Evolutionary conservation across 2,797 vertebrate genomes (phyloP), one percentile per base, ranked within the genome.

Genomic region (Pitangus sulphuratus): DNA sequence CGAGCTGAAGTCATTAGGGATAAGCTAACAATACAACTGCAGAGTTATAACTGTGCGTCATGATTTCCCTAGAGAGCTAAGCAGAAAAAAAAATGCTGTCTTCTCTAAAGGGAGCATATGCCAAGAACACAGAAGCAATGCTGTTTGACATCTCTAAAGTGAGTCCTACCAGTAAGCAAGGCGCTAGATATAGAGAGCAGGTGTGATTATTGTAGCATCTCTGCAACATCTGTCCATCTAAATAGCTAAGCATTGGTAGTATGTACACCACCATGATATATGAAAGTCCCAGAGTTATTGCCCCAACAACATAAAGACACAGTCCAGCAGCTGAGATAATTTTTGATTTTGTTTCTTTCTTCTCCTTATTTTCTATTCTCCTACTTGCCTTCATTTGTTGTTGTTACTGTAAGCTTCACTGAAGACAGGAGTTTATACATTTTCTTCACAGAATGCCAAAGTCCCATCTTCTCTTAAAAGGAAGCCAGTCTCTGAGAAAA

Each of bases 1-100:
- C 3, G 0, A 76, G 56, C 48, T 57, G 64, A 37, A 56, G 78
- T 44, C 26, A 11, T 6, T 3, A 16, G 53, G 78, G 76, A 75
- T 68, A 48, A 1, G 28, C 56, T 92, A 85, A 80, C 64, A 84
- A 48, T 68, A 25, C 75, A 87, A 14, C 44, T 71, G 42, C 5
- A 1, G 1, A 21, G 2, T n/a, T 31, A 25, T n/a, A 84, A 77
- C 26, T 31, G 25, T 57, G 64, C 40, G n/a, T 74, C 48, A 6
- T 5, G 11, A 85, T 68, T 85, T 35, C 92, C 71, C 92, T 10
- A 45, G 92, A 66, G 81, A 82, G 13, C 0, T 1, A 74, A 79
- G 81, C 68, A 92, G 57, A 93, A 95, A 90, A 84, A n/a, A 87
- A 93, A 77, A 39, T 17, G 1, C 60, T 95, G 60, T 78, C 47